A percentile compares a stretch with the other conserved stretches of the same genome.
These are phyloP conservation scores for Alcedo quadribrachys DNA, from an alignment of 2,797 vertebrate genomes.

Conservation along the genomic window DNA sequence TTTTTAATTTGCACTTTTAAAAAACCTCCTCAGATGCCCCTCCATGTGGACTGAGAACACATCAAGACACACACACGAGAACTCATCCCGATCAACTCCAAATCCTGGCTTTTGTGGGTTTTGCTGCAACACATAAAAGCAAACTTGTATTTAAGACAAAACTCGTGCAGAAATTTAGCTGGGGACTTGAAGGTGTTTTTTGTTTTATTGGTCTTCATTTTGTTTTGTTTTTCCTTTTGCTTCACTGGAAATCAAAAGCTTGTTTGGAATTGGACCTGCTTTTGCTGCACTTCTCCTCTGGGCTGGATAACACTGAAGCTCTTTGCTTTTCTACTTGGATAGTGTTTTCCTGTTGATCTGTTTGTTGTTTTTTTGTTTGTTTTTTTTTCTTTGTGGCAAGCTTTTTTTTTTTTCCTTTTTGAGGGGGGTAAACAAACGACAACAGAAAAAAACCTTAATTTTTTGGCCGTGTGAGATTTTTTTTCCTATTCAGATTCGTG, in stretches of 20 bases:
- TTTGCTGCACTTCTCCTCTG: slow-evolving; percentile 71
- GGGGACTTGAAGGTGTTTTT: slow-evolving; percentile 47
- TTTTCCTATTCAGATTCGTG: slow-evolving; percentile 67
- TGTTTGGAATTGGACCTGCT: slow-evolving; percentile 69
- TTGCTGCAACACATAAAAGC: slow-evolving; percentile 60
- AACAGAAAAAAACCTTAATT: not conserved
- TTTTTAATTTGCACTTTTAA: slow-evolving; percentile 72
- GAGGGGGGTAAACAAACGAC: slow-evolving; percentile 7
- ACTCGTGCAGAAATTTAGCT: slow-evolving; percentile 56
- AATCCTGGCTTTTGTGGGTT: slow-evolving; percentile 51
- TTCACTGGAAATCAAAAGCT: slow-evolving; percentile 63
- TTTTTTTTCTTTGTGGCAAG: slow-evolving; percentile 48
- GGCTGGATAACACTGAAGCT: slow-evolving; percentile 74
- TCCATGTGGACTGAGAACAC: slow-evolving; percentile 68
- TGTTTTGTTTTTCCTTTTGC: not conserved
- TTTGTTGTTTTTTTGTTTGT: not conserved
- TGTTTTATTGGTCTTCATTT: slow-evolving; percentile 22
- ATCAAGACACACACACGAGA: slow-evolving; percentile 32
- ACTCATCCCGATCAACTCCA: slow-evolving; percentile 50
- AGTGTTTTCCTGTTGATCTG: slow-evolving; percentile 59
- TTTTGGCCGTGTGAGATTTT: slow-evolving; percentile 71
- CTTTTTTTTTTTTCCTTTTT: not conserved
- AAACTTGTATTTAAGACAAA: slow-evolving; percentile 61
- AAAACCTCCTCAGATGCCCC: slow-evolving; percentile 50
- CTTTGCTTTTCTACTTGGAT: slow-evolving; percentile 63